Conservation (phyloP, 1,140 invertebrate genomes). For the Heliconius melpomene region DNA sequence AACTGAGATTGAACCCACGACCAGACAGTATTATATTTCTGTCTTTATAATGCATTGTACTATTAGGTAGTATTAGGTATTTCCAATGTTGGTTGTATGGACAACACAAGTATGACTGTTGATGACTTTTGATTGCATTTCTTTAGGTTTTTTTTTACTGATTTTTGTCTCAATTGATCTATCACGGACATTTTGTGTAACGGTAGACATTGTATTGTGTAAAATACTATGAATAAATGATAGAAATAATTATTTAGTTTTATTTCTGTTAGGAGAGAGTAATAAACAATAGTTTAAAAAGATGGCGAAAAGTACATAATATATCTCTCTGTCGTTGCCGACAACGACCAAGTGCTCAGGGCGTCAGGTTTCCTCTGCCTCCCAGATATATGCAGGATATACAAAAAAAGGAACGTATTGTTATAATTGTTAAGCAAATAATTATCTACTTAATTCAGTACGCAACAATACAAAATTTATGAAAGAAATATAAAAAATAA, state of each 20-base stretch:
- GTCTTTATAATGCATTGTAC: not conserved
- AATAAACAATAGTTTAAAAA: too few species aligned
- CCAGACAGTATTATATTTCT: not conserved
- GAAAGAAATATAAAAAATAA: too few species aligned
- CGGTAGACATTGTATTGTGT: conserved; percentile 53
- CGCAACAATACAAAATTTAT: too few species aligned
- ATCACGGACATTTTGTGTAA: conserved; percentile 32
- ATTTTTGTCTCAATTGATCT: conserved; percentile 1
- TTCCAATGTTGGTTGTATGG: not conserved
- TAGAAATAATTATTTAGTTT: conserved; percentile 38
- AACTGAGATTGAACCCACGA: not conserved
- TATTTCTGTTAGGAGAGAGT: not conserved
- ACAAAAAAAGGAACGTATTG: too few species aligned
- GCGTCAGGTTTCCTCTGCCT: too few species aligned
- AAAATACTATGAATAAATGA: conserved; percentile 53
- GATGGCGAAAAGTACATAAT: too few species aligned
- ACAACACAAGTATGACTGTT: conserved; percentile 23
- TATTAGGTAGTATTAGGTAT: not conserved
- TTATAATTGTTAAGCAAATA: too few species aligned
- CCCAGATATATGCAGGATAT: too few species aligned
- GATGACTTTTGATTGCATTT: conserved; percentile 39
- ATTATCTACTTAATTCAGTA: too few species aligned
- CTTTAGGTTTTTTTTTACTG: conserved; percentile 30
- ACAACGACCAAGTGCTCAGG: too few species aligned
- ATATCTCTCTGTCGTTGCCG: too few species aligned